Percentiles rank a stretch among this genome's conserved stretches.
Evolutionary conservation across 2,888 invertebrate genomes (phyloP).

Genomic region (Sesia bembeciformis): DNA sequence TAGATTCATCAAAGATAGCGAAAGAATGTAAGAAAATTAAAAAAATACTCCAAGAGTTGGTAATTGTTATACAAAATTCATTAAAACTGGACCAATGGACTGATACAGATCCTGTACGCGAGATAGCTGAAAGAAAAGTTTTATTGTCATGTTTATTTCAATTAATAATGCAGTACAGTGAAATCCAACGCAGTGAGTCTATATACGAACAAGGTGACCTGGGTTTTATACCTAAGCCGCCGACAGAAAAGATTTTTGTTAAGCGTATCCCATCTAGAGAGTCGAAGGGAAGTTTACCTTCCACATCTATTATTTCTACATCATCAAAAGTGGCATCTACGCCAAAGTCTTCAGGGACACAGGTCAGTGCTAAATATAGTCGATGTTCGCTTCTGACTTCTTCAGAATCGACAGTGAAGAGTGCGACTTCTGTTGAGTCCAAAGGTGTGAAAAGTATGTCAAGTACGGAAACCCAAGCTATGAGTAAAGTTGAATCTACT

Average conservation of each 20-base stretch:
- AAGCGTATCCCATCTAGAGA: no score
- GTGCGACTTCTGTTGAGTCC: slow-evolving; percentile 3
- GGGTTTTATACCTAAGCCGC: slow-evolving; percentile 76
- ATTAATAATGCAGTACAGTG: slow-evolving; percentile 60
- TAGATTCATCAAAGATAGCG: slow-evolving; percentile 57
- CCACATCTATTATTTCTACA: no score
- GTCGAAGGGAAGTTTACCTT: no score
- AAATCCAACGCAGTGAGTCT: slow-evolving; percentile 49
- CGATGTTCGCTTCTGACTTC: not conserved
- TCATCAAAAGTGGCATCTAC: no score
- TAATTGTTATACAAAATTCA: slow-evolving; percentile 74
- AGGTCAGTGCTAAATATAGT: no score
- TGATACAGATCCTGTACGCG: slow-evolving; percentile 35
- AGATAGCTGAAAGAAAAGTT: slow-evolving; percentile 57
- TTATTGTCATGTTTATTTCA: slow-evolving; percentile 73
- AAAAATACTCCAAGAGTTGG: slow-evolving; percentile 75
- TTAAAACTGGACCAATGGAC: slow-evolving; percentile 67
- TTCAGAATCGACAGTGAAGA: slow-evolving; percentile 1
- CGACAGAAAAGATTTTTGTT: slow-evolving; percentile 18
- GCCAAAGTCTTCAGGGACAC: no score
- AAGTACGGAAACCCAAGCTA: not conserved
- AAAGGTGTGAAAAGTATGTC: slow-evolving; percentile 6
- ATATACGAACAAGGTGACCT: slow-evolving; percentile 78
- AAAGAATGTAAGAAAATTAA: slow-evolving; percentile 73
- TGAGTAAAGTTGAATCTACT: not conserved